phyloP scores from a whole-genome alignment of 2,797 vertebrate species.

The Sparus aurata region DNA sequence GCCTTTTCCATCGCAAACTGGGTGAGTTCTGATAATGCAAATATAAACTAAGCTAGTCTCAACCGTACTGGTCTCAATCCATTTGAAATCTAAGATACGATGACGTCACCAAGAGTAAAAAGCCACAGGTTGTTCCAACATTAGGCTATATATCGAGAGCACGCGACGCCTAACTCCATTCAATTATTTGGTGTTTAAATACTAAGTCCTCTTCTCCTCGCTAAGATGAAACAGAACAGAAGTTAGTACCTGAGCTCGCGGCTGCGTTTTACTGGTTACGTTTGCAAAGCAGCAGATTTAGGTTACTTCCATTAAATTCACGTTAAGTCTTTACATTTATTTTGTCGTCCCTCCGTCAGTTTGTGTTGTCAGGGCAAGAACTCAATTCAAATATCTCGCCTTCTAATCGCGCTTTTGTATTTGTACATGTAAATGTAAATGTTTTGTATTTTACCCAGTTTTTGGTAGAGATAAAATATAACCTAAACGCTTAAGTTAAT shows the following conservation, averaged over 20 bases:
- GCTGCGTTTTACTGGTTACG: background rate
- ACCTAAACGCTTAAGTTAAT: too few species aligned
- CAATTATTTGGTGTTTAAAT: background rate
- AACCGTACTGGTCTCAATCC: background rate
- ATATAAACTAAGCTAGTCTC: too few species aligned
- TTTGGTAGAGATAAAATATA: background rate
- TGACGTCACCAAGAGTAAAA: background rate
- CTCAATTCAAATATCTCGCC: background rate
- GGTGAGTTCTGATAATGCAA: constrained; percentile 52
- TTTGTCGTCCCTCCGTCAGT: background rate
- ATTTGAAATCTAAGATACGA: background rate
- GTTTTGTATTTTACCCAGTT: background rate
- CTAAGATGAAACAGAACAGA: background rate
- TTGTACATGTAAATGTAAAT: background rate
- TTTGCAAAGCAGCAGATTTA: background rate
- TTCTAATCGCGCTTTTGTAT: background rate
- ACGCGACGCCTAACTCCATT: background rate
- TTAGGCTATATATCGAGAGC: background rate
- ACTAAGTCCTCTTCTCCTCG: background rate
- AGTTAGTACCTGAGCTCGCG: background rate
- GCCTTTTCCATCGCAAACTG: constrained; percentile 70
- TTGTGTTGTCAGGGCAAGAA: too few species aligned
- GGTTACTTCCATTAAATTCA: background rate
- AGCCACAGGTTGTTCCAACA: constrained; percentile 24
- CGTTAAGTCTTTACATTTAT: background rate